Conservation (phyloP, 2,888 invertebrate genomes). For the Venusia cambrica region DNA sequence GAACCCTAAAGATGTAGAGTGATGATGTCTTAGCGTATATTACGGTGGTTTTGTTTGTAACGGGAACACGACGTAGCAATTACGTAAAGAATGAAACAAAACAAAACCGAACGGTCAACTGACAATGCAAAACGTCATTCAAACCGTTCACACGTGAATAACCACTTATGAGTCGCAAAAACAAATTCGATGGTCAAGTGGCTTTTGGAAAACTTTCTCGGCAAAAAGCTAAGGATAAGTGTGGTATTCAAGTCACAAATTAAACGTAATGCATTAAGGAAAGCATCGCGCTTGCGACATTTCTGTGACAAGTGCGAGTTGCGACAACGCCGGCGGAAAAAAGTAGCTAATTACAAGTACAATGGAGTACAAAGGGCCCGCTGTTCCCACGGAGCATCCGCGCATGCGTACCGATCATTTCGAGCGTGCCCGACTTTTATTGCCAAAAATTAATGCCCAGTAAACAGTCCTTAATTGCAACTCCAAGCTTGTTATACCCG, state of each 20-base stretch:
- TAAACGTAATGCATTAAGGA: constrained; percentile 65
- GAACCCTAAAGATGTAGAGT: too few relatives aligned
- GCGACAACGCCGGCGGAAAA: constrained; percentile 55
- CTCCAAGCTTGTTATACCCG: constrained; percentile 63
- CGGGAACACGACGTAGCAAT: constrained; percentile 28
- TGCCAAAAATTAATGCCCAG: constrained; percentile 80
- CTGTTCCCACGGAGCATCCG: constrained; percentile 75
- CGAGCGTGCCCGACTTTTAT: constrained; percentile 75
- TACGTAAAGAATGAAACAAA: constrained; percentile 36
- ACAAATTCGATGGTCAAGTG: constrained; percentile 49
- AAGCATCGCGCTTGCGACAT: constrained; percentile 69
- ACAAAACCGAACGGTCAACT: constrained; percentile 44
- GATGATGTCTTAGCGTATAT: constrained; percentile 8
- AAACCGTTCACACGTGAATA: constrained; percentile 61
- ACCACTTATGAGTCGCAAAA: constrained; percentile 57
- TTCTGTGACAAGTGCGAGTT: constrained; percentile 67
- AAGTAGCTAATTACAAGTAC: constrained; percentile 73
- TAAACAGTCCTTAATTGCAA: constrained; percentile 77
- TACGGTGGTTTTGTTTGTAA: constrained; percentile 22
- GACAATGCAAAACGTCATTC: constrained; percentile 63
- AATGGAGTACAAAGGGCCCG: constrained; percentile 75
- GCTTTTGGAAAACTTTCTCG: constrained; percentile 35
- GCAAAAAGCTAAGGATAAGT: constrained; percentile 42
- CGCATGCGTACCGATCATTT: constrained; percentile 73
- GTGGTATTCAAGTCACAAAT: constrained; percentile 60